Evolutionary conservation across 2,888 invertebrate species (phyloP).

Genomic region (Metallyticus violacea): DNA sequence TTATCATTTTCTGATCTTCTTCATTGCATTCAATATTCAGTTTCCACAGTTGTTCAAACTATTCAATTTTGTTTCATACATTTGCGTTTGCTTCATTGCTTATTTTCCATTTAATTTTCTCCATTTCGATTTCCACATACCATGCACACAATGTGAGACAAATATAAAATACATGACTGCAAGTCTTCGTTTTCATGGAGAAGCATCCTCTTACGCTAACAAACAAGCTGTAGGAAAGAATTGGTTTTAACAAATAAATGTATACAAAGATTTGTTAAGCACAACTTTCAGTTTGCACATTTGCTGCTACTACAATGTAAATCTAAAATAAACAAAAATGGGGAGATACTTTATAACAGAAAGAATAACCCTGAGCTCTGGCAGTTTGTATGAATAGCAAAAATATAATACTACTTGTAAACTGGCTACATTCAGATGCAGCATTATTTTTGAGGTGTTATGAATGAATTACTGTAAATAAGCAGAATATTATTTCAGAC

Average conservation of each 20-base stretch:
- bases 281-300: neutral
- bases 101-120: neutral
- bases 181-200: constrained; percentile 16
- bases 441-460: no score
- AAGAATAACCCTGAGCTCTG: no score
- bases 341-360: no score
- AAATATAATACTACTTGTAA: no score
- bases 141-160: constrained; percentile 15
- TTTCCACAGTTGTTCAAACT: neutral
- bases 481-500: no score
- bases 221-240: constrained; percentile 28
- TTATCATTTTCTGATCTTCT: neutral
- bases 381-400: no score
- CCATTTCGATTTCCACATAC: constrained; percentile 12
- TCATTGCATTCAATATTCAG: neutral
- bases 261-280: neutral
- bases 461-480: no score
- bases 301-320: no score
- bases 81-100: constrained; percentile 8
- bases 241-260: constrained; percentile 18
- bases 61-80: constrained; percentile 2
- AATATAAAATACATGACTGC: constrained; percentile 15
- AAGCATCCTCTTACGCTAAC: constrained; percentile 16
- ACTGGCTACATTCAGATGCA: no score
- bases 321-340: no score